Percentiles rank a stretch among this genome's conserved stretches.
Evolutionary conservation across 2,888 invertebrate species (phyloP).

Genomic region (Nomada fucata): DNA sequence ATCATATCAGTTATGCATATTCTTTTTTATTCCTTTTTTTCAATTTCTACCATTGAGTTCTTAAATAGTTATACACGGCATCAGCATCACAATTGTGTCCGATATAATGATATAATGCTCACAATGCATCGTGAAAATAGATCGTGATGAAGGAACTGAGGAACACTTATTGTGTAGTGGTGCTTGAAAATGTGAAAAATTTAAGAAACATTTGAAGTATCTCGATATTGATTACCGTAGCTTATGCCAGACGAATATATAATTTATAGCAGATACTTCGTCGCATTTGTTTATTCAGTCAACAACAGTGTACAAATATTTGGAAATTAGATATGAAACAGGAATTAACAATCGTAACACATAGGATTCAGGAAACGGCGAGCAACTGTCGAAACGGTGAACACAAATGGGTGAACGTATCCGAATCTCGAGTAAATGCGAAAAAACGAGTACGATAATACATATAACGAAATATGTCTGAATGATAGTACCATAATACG

Average conservation of each 20-base stretch:
- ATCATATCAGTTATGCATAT: not conserved
- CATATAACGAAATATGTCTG: slow-evolving; percentile 53
- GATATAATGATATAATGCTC: not conserved
- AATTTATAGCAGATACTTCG: slow-evolving; percentile 54
- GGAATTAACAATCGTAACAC: slow-evolving; percentile 22
- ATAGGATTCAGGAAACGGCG: slow-evolving; percentile 64
- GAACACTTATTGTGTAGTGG: not conserved
- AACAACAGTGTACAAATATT: not conserved
- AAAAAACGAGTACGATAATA: slow-evolving; percentile 49
- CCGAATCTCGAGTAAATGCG: slow-evolving; percentile 56
- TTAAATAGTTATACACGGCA: too few relatives aligned
- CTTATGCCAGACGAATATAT: slow-evolving; percentile 43
- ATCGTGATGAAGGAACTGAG: slow-evolving; percentile 5
- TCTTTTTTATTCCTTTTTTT: not conserved
- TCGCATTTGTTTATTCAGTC: slow-evolving; percentile 50
- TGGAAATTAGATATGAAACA: slow-evolving; percentile 11
- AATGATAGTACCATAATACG: slow-evolving; percentile 64
- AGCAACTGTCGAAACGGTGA: slow-evolving; percentile 63
- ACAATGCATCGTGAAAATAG: slow-evolving; percentile 8
- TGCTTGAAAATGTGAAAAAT: slow-evolving; percentile 16
- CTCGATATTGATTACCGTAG: slow-evolving; percentile 4
- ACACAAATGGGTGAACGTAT: slow-evolving; percentile 43
- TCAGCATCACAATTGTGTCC: too few relatives aligned
- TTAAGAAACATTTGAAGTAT: slow-evolving; percentile 1
- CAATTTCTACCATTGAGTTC: too few relatives aligned